These are phyloP conservation scores for Anastrepha obliqua DNA, from an alignment of 1,140 invertebrate genomes.

Conservation along the genomic window DNA sequence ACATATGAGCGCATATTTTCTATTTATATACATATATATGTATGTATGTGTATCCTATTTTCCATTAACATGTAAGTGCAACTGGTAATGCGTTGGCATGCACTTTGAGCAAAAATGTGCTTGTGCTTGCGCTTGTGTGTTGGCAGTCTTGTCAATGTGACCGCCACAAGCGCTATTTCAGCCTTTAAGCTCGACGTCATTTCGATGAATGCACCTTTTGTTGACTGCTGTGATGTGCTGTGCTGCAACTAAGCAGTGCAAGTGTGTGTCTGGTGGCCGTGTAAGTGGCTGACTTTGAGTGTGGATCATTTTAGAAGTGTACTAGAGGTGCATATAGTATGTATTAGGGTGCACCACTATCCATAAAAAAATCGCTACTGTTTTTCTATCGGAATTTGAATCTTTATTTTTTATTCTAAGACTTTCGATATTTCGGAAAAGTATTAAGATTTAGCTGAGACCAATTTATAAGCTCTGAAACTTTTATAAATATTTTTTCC, in stretches of 20 bases:
- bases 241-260: neutral
- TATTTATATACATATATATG: neutral
- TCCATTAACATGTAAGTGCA: neutral
- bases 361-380: too few relatives aligned
- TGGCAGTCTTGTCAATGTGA: neutral
- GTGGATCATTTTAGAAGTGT: too few relatives aligned
- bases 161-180: neutral
- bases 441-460: too few relatives aligned
- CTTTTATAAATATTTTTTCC: too few relatives aligned
- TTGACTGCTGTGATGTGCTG: neutral
- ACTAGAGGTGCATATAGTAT: too few relatives aligned
- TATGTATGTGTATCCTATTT: neutral
- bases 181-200: neutral
- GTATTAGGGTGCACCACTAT: too few relatives aligned
- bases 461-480: too few relatives aligned
- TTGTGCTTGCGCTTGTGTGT: neutral
- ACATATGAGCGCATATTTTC: neutral
- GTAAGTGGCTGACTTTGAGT: neutral
- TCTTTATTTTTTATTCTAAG: too few relatives aligned
- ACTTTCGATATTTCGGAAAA: too few relatives aligned
- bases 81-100: neutral
- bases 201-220: conserved; percentile 41
- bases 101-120: conserved; percentile 20
- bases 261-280: conserved; percentile 3
- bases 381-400: too few relatives aligned